Conservation (phyloP, 2,888 invertebrate species). For the Incurvaria masculella region DNA sequence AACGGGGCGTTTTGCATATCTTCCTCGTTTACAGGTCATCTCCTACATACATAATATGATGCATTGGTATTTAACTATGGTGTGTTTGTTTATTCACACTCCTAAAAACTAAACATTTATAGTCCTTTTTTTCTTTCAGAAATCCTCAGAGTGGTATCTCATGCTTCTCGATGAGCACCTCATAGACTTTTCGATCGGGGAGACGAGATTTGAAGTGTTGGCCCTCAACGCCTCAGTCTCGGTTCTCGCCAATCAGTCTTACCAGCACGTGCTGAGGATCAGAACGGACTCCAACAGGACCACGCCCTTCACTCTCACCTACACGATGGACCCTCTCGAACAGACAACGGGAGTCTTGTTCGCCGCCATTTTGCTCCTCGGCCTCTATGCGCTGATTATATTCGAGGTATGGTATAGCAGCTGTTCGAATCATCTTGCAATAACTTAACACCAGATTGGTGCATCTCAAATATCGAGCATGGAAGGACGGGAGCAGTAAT, state of each 20-base stretch:
- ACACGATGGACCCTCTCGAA: slow-evolving; percentile 63
- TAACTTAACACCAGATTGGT: background rate
- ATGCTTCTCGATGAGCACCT: slow-evolving; percentile 55
- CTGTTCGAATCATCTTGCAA: slow-evolving; percentile 2
- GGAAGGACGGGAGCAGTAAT: too few relatives aligned
- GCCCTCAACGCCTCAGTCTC: slow-evolving; percentile 22
- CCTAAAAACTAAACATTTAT: too few relatives aligned
- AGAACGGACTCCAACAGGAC: slow-evolving; percentile 23
- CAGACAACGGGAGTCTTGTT: slow-evolving; percentile 66
- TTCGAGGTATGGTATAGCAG: slow-evolving; percentile 86
- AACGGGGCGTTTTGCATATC: too few relatives aligned
- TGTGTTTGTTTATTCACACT: too few relatives aligned
- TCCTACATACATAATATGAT: too few relatives aligned
- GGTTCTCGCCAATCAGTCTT: slow-evolving; percentile 13
- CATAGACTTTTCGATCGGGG: slow-evolving; percentile 57
- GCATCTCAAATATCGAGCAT: too few relatives aligned
- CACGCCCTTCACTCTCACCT: slow-evolving; percentile 38
- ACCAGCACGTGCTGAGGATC: slow-evolving; percentile 23
- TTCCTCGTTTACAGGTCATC: too few relatives aligned
- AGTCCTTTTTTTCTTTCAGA: slow-evolving; percentile 23
- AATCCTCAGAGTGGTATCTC: slow-evolving; percentile 57
- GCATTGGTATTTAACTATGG: too few relatives aligned
- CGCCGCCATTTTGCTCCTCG: slow-evolving; percentile 67
- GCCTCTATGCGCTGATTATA: slow-evolving; percentile 77
- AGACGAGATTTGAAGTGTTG: slow-evolving; percentile 39